Conservation (phyloP, 2,888 invertebrate genomes). For the Heliconius aoede region DNA sequence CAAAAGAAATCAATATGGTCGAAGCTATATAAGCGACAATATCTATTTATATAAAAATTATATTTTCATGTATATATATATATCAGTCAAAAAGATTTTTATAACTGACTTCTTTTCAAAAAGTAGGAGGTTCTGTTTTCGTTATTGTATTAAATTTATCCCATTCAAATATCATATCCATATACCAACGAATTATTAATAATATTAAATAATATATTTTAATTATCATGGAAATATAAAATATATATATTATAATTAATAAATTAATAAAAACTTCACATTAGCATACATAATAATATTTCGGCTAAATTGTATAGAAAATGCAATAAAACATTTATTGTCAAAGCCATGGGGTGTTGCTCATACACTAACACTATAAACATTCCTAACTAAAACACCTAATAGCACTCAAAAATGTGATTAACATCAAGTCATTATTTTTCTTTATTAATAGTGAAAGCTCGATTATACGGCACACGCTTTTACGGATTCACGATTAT, state of each 20-base stretch:
- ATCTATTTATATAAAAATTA: background rate
- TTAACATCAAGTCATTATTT: constrained; percentile 2
- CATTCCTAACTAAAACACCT: background rate
- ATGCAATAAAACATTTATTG: constrained; percentile 32
- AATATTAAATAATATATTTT: background rate
- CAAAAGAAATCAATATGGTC: constrained; percentile 19
- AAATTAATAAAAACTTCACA: background rate
- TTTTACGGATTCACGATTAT: too few species aligned
- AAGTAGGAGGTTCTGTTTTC: too few species aligned
- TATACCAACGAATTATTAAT: background rate
- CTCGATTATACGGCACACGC: too few species aligned
- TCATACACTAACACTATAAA: constrained; percentile 25
- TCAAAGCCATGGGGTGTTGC: constrained; percentile 37
- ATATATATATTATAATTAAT: background rate
- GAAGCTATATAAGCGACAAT: background rate
- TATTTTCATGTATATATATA: background rate
- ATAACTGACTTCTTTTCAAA: too few species aligned
- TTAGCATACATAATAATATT: constrained; percentile 1
- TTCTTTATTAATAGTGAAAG: background rate
- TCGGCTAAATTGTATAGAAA: constrained; percentile 18
- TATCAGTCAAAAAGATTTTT: background rate
- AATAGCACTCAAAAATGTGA: constrained; percentile 27
- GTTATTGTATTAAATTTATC: background rate
- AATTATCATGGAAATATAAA: background rate
- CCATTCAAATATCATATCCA: background rate